Evolutionary conservation across 2,113 vertebrate genomes (phyloP).

Genomic region (Axis porcinus): DNA sequence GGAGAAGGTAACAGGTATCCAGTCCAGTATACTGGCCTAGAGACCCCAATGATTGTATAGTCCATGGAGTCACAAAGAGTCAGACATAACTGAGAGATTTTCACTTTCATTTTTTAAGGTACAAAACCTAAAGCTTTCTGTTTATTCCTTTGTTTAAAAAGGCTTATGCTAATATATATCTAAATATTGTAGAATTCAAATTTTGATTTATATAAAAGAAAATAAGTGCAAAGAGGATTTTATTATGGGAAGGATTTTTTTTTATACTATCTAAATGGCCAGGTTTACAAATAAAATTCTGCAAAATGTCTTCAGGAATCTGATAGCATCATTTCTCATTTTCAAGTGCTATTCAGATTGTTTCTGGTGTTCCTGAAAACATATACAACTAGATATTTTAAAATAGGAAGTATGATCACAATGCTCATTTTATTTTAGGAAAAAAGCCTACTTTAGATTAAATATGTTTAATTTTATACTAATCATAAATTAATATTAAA

Average conservation of each 20-base stretch:
- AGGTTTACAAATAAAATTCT: neutral
- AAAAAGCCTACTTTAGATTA: neutral
- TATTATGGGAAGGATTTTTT: neutral
- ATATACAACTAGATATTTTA: neutral
- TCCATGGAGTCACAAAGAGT: neutral
- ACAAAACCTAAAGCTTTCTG: neutral
- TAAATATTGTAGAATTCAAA: neutral
- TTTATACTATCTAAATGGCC: neutral
- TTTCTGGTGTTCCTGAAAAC: neutral
- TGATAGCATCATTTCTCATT: neutral
- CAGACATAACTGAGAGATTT: neutral
- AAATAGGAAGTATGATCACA: neutral
- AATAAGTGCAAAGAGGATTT: neutral
- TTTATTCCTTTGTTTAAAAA: neutral
- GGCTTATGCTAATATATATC: neutral
- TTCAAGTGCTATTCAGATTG: neutral
- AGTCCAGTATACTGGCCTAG: neutral
- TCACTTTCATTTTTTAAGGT: neutral
- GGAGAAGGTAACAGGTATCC: neutral
- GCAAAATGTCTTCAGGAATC: neutral
- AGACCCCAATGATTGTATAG: neutral
- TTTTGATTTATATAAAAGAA: neutral
- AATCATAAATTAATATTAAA: neutral
- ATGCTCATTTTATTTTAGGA: neutral
- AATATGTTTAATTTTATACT: neutral